phyloP scores from a whole-genome alignment of 1,140 invertebrate species.

The Drosophila eugracilis region DNA sequence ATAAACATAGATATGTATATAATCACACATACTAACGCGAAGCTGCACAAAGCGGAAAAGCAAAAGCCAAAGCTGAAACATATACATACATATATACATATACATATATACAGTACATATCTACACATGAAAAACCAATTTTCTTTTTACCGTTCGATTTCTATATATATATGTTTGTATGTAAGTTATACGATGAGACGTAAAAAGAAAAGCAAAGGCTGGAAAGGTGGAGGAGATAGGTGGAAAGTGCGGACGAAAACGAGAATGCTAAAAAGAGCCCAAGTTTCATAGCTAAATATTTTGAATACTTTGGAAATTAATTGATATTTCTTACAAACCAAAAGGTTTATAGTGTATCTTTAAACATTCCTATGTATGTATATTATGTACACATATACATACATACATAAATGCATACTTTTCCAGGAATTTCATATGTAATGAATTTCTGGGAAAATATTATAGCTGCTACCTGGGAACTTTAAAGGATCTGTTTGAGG shows the following conservation, averaged over 20 bases:
- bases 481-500: background rate
- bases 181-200: background rate
- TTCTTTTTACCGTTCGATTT: conserved; percentile 61
- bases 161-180: conserved; percentile 2
- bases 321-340: too few relatives aligned
- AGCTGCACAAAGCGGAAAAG: conserved; percentile 39
- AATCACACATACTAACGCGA: background rate
- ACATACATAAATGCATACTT: too few relatives aligned
- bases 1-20: background rate
- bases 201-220: background rate
- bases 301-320: too few relatives aligned
- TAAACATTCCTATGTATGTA: too few relatives aligned
- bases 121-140: conserved; percentile 61
- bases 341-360: too few relatives aligned
- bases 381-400: background rate
- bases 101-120: background rate
- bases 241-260: conserved; percentile 8
- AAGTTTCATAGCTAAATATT: background rate
- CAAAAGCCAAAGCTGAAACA: conserved; percentile 40
- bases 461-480: background rate
- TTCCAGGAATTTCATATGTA: background rate
- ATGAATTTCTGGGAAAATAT: background rate
- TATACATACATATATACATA: background rate
- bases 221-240: too few relatives aligned
- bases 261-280: background rate